These are phyloP conservation scores for Onychomys torridus DNA, from an alignment of 2,797 vertebrate species.

Conservation along the genomic window DNA sequence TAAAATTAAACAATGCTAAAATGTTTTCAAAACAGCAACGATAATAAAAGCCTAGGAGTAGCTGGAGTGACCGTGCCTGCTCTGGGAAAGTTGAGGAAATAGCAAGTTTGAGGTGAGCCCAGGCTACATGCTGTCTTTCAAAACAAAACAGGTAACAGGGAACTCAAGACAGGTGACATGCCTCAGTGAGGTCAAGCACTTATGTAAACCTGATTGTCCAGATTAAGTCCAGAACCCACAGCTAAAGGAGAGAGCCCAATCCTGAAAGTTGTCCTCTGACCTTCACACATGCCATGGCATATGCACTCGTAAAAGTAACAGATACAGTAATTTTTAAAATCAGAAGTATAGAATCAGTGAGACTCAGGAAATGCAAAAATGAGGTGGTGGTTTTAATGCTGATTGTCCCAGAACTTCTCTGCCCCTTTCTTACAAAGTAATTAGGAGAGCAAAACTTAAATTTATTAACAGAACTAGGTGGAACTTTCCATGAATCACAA, in stretches of 20 bases:
- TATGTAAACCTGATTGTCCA: not conserved
- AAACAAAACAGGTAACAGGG: not conserved
- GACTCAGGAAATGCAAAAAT: not conserved
- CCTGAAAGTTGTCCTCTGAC: not conserved
- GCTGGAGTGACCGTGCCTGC: not conserved
- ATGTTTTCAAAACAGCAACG: not conserved
- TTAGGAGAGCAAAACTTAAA: not conserved
- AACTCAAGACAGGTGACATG: not conserved
- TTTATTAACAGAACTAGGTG: not conserved
- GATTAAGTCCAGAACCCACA: not conserved
- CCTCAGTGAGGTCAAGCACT: not conserved
- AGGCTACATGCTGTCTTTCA: not conserved
- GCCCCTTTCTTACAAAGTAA: not conserved
- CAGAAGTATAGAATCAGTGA: not conserved
- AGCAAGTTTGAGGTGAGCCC: not conserved
- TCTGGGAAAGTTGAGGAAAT: not conserved
- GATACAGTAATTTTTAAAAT: not conserved
- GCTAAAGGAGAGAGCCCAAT: not conserved
- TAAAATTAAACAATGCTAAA: not conserved
- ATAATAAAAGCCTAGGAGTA: not conserved
- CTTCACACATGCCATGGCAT: not conserved
- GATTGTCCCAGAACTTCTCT: not conserved
- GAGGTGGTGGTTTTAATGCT: not conserved
- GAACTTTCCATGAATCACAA: not conserved
- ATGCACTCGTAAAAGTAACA: not conserved